Conservation (phyloP, 2,113 vertebrate species). For the Corynorhinus townsendii region DNA sequence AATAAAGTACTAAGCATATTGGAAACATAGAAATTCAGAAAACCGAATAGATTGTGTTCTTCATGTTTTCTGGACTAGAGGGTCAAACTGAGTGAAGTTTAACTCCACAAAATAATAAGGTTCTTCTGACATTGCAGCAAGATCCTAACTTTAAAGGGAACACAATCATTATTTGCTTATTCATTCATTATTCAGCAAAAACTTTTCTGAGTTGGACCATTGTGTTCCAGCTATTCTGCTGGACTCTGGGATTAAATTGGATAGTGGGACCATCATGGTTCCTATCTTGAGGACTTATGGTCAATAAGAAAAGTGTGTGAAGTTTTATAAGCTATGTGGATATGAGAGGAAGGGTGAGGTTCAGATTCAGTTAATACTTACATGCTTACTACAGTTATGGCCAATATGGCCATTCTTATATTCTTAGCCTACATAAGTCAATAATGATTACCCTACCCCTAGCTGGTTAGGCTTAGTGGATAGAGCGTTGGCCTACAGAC, state of each 20-base stretch:
- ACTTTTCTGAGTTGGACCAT: not conserved
- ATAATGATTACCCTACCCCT: not conserved
- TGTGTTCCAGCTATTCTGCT: not conserved
- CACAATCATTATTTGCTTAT: not conserved
- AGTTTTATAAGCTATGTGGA: not conserved
- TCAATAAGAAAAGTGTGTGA: not conserved
- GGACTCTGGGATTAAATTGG: not conserved
- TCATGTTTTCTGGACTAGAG: not conserved
- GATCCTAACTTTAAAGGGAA: not conserved
- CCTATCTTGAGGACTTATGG: not conserved
- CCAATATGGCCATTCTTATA: not conserved
- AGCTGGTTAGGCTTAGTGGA: too few relatives aligned
- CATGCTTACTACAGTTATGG: not conserved
- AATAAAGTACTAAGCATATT: not conserved
- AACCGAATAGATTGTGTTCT: not conserved
- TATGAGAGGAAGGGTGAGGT: not conserved
- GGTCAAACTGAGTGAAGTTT: not conserved
- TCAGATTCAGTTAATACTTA: conserved; percentile 3
- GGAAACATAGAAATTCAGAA: not conserved
- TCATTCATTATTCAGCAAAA: not conserved
- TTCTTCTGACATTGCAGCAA: not conserved
- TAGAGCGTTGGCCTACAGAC: too few relatives aligned
- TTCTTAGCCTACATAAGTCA: not conserved
- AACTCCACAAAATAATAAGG: not conserved
- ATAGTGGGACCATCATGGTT: not conserved